A percentile compares a stretch with the other conserved stretches of the same genome.
Conservation (phyloP, 2,888 invertebrate species). For the Brachyptera putata region DNA sequence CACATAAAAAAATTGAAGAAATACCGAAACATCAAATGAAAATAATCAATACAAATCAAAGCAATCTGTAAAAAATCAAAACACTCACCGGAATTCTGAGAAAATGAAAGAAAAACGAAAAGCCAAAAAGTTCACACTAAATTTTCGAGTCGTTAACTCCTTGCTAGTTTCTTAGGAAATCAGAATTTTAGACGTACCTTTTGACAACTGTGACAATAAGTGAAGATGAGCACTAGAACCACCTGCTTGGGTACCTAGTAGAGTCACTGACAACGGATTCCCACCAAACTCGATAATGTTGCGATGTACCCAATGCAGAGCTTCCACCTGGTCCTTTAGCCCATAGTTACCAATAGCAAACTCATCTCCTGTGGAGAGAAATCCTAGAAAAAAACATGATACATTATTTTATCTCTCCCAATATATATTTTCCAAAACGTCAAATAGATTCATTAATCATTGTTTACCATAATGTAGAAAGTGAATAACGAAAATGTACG, state of each 20-base stretch:
- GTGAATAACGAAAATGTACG: too few relatives aligned
- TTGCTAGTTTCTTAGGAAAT: background rate
- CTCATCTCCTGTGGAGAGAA: constrained; percentile 30
- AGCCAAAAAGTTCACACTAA: too few relatives aligned
- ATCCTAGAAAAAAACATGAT: too few relatives aligned
- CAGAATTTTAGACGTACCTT: background rate
- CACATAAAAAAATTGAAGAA: too few relatives aligned
- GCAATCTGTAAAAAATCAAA: background rate
- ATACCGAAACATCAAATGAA: too few relatives aligned
- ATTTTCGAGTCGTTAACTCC: background rate
- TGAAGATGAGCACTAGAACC: constrained; percentile 30
- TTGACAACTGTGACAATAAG: constrained; percentile 20
- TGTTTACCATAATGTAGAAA: too few relatives aligned
- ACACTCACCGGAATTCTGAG: background rate
- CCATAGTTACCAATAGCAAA: constrained; percentile 30
- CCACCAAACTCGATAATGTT: constrained; percentile 31
- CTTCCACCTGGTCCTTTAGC: constrained; percentile 31
- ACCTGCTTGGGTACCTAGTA: constrained; percentile 32
- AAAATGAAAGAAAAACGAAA: background rate
- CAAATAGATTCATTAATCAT: too few relatives aligned
- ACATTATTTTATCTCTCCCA: too few relatives aligned
- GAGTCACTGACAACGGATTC: constrained; percentile 29
- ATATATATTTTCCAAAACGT: too few relatives aligned
- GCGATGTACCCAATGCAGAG: constrained; percentile 30
- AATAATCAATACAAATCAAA: background rate